These are phyloP conservation scores for Torymus aiolomorphi DNA, from an alignment of 2,888 invertebrate genomes.

Conservation along the genomic window DNA sequence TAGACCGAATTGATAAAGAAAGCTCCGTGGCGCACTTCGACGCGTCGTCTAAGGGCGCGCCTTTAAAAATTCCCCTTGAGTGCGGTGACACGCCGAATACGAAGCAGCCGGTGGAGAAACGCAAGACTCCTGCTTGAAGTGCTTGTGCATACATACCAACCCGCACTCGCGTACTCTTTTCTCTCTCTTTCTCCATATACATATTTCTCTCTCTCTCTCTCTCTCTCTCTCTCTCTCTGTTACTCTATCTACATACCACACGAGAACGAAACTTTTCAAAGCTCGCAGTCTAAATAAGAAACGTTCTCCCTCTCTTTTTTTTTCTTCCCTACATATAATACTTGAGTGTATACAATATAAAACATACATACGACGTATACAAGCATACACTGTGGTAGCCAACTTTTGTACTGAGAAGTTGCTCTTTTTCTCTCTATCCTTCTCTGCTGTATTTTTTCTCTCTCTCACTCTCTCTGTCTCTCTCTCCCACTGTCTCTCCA, in stretches of 20 bases:
- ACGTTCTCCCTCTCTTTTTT: constrained; percentile 3
- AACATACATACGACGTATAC: background rate
- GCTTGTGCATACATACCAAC: constrained; percentile 22
- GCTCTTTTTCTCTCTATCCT: background rate
- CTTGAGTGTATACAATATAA: constrained; percentile 8
- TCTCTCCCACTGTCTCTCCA: background rate
- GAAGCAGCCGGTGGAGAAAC: constrained; percentile 27
- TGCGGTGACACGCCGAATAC: constrained; percentile 14
- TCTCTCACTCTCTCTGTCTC: constrained; percentile 16
- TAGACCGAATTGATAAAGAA: background rate
- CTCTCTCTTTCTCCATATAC: constrained; percentile 32
- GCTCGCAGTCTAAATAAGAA: constrained; percentile 32
- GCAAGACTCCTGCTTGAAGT: constrained; percentile 27
- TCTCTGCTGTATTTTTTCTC: background rate
- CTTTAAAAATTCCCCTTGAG: background rate
- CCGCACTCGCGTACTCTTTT: constrained; percentile 27
- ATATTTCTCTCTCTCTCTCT: constrained; percentile 45
- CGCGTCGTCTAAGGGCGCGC: constrained; percentile 14
- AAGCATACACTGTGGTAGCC: no score
- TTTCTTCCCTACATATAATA: constrained; percentile 43
- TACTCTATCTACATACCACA: background rate
- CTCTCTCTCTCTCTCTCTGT: constrained; percentile 45
- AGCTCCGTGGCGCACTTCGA: constrained; percentile 4
- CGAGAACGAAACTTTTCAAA: constrained; percentile 32
- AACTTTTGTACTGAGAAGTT: no score